A percentile compares a stretch with the other conserved stretches of the same genome.
These are phyloP conservation scores for Anagrus nilaparvatae DNA, from an alignment of 1,140 invertebrate genomes.

Conservation along the genomic window DNA sequence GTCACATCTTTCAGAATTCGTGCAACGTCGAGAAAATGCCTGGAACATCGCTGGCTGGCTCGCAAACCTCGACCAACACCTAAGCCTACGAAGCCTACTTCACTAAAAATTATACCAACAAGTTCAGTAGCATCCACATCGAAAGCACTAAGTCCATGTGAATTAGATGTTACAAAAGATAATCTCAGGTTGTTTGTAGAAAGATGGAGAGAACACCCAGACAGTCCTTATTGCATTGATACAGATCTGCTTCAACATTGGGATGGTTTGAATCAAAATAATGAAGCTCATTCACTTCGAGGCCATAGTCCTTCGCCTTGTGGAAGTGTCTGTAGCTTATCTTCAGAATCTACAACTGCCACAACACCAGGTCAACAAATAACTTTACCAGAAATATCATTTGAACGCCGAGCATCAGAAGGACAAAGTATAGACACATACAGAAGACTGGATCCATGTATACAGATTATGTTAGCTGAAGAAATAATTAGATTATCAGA, in stretches of 20 bases:
- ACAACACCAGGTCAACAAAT: constrained; percentile 8
- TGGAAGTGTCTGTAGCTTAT: constrained; percentile 54
- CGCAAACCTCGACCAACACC: constrained; percentile 19
- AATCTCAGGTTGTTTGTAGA: constrained; percentile 78
- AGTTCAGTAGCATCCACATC: constrained; percentile 5
- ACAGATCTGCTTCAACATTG: not conserved
- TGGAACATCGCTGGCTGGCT: constrained; percentile 63
- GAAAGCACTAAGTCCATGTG: constrained; percentile 31
- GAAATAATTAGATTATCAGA: constrained; percentile 63
- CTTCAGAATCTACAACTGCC: constrained; percentile 25
- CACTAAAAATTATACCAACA: too few species aligned
- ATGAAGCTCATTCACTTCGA: constrained; percentile 39
- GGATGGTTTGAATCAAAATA: constrained; percentile 21
- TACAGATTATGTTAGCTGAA: constrained; percentile 48
- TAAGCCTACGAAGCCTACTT: not conserved
- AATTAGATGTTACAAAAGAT: constrained; percentile 74
- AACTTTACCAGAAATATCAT: constrained; percentile 19
- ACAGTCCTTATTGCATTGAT: constrained; percentile 68
- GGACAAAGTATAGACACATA: constrained; percentile 34
- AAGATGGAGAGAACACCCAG: constrained; percentile 74
- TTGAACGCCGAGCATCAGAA: constrained; percentile 63
- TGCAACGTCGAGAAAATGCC: constrained; percentile 61
- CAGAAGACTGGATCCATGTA: constrained; percentile 27
- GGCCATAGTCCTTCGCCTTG: constrained; percentile 65
- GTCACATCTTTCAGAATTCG: constrained; percentile 54